These are phyloP conservation scores for Argyrosomus japonicus DNA, from an alignment of 2,113 vertebrate species.

Conservation along the genomic window DNA sequence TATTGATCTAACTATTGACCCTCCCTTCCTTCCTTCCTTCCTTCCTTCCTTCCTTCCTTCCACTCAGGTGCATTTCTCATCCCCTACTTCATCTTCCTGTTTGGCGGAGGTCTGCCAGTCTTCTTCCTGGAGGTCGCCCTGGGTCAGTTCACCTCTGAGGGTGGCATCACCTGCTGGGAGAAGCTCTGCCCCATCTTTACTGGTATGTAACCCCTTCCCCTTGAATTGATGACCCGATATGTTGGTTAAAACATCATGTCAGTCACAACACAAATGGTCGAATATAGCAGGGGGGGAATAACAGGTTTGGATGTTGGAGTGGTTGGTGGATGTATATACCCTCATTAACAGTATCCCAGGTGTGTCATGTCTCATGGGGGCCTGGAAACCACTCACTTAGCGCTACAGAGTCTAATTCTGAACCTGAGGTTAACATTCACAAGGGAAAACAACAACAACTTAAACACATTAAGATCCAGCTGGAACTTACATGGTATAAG, in stretches of 20 bases:
- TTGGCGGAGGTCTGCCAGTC: slow-evolving; percentile 97
- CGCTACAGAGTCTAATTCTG: background rate
- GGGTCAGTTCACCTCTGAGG: slow-evolving; percentile 98
- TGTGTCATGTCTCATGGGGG: background rate
- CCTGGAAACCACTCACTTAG: background rate
- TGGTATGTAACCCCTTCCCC: slow-evolving; percentile 83
- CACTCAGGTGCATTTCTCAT: slow-evolving; percentile 97
- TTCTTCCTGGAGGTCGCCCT: slow-evolving; percentile 99
- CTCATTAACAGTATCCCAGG: background rate
- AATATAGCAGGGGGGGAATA: background rate
- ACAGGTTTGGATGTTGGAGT: background rate
- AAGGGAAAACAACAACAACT: background rate
- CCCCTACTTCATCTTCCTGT: slow-evolving; percentile 99
- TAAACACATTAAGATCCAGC: background rate
- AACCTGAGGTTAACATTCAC: background rate
- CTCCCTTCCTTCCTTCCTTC: background rate
- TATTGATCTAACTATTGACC: no score
- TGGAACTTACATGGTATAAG: background rate
- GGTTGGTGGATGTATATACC: background rate
- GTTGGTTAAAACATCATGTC: background rate
- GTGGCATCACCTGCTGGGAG: slow-evolving; percentile 99
- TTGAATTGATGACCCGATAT: background rate
- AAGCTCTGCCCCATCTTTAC: slow-evolving; percentile 99
- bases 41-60: background rate
- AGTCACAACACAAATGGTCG: background rate